Evolutionary conservation across 2,113 vertebrate species (phyloP).

Genomic region (Columbina picui): DNA sequence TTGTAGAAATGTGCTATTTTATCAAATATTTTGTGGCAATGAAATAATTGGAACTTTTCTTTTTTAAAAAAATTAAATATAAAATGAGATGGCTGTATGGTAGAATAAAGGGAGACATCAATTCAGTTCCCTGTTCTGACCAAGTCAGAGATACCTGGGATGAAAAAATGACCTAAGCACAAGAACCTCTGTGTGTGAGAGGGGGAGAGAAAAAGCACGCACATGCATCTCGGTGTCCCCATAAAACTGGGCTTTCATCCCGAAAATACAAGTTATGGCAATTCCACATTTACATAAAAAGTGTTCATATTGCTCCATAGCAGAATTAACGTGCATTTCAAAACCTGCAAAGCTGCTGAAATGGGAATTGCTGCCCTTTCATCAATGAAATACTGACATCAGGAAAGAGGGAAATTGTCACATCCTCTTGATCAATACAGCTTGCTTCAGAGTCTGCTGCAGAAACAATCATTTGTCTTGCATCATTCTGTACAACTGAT

Average conservation of each 20-base stretch:
- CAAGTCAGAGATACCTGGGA: not conserved
- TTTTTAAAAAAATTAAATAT: not conserved
- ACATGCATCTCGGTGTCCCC: not conserved
- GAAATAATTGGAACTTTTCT: not conserved
- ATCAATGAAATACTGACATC: not conserved
- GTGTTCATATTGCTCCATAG: not conserved
- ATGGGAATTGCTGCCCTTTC: not conserved
- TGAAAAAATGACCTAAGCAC: not conserved
- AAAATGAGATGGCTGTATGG: not conserved
- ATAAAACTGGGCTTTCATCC: not conserved
- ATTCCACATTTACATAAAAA: not conserved
- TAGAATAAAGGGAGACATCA: not conserved
- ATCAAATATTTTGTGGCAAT: not conserved
- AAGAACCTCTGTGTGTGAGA: not conserved
- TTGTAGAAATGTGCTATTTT: not conserved
- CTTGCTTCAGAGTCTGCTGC: not conserved
- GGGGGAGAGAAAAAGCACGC: not conserved
- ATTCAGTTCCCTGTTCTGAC: not conserved
- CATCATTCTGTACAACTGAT: not conserved
- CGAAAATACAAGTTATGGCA: not conserved
- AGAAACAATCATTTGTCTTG: not conserved
- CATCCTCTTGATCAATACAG: not conserved
- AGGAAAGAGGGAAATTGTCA: not conserved
- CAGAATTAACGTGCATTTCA: not conserved
- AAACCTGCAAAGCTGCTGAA: not conserved